Evolutionary conservation across 2,888 invertebrate genomes (phyloP).

Genomic region (Campoplex capitator): DNA sequence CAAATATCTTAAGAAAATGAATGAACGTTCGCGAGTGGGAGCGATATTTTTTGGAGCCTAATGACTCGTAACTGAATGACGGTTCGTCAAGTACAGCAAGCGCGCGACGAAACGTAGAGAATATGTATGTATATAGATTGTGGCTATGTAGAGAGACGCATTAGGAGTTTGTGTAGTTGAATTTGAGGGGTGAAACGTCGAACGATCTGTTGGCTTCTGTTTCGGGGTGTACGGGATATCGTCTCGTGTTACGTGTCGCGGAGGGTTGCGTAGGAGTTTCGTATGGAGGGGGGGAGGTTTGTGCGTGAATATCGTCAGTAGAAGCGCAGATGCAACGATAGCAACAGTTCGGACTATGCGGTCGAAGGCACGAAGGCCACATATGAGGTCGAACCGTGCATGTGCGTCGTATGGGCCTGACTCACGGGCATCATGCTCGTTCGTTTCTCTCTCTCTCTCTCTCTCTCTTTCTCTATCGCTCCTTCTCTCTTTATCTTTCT

Average conservation of each 20-base stretch:
- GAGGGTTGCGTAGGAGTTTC: slow-evolving; percentile 63
- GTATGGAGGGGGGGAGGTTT: slow-evolving; percentile 17
- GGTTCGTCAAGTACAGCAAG: slow-evolving; percentile 35
- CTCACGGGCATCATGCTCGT: slow-evolving; percentile 81
- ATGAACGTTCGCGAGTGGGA: neutral
- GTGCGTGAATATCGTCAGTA: slow-evolving; percentile 64
- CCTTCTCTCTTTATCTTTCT: slow-evolving; percentile 23
- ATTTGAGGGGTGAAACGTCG: slow-evolving; percentile 72
- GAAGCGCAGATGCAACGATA: slow-evolving; percentile 81
- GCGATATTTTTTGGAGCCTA: slow-evolving; percentile 53
- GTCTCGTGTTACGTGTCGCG: slow-evolving; percentile 65
- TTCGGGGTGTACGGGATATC: slow-evolving; percentile 69
- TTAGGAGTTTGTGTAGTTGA: slow-evolving; percentile 16
- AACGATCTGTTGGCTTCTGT: slow-evolving; percentile 77
- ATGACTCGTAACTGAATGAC: slow-evolving; percentile 66
- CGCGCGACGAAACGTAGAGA: slow-evolving; percentile 17
- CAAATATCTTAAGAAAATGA: slow-evolving; percentile 32
- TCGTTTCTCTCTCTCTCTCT: slow-evolving; percentile 41
- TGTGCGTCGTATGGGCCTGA: slow-evolving; percentile 81
- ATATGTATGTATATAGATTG: neutral
- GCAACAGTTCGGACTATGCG: slow-evolving; percentile 80
- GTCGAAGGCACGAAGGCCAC: slow-evolving; percentile 79
- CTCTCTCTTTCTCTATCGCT: slow-evolving; percentile 13
- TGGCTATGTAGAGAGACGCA: slow-evolving; percentile 4
- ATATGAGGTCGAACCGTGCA: slow-evolving; percentile 79